Base-by-base conservation (phyloP, 2,113 vertebrate species). In the Chaetops frenatus region DNA sequence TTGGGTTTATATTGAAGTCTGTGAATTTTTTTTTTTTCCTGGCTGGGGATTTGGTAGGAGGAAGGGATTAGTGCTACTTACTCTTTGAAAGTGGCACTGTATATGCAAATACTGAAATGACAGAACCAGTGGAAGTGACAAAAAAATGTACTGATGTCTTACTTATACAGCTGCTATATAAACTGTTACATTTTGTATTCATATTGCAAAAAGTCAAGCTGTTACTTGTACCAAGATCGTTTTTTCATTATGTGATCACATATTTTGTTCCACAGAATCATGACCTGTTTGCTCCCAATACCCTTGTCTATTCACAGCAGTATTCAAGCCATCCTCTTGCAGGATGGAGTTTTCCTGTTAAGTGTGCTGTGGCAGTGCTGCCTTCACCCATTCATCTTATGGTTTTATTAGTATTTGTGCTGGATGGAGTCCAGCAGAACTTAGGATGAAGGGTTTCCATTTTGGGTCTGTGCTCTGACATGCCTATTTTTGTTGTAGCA, bases 211-310 rank as follows among this genome's bases (percentile, higher is more conserved):
- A 60, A 35, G 13, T n/a, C 48, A 61, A 65, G 81, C 28, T 95
- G 5, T 50, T 81, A 2, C 1, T 9, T 60, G 24, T 29, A 36
- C 33, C 28, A 6, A 0, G 1, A 4, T 12, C 36, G 19, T 47
- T 2, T 47, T 66, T 50, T 38, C 5, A 7, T 67, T 15, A 5
- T 33, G 10, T 1, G 3, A 9, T 73, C 28, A 8, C 3, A 2
- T 44, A 1, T 9, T 48, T 77, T 23, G 14, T 67, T 76, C 47
- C 12, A 12, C 44, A 28, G 61, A 54, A 35, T 33, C 27, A 10
- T 2, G 4, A 3, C 6, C 22, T 28, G 3, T 69, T 73, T 73
- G 47, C 21, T 87, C 35, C 64, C 40, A 36, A 5, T 16, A 29
- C 3, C 10, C 6, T n/a, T 73, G 17, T 33, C 23, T 62, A 1